Base-by-base conservation (phyloP, 1,140 invertebrate species). In the Caenorhabditis briggsae region DNA sequence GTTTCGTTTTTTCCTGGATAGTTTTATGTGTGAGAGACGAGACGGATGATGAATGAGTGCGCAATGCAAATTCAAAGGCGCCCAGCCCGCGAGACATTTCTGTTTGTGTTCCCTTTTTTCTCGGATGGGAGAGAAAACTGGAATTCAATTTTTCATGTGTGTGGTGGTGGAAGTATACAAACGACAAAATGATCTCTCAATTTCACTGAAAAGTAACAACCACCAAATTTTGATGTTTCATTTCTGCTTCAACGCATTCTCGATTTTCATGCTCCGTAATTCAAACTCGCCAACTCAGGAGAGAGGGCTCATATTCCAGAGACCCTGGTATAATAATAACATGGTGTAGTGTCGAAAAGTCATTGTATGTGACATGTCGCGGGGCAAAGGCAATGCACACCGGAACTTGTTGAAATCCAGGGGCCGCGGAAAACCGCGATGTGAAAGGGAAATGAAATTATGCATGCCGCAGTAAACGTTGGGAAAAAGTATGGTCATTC, bases 381-480 rank as follows among this genome's bases (percentile, higher is more conserved):
- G 33, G 33, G 33, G 33, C 33, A 33, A 33, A 33, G 33, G 70
- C 43, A 78, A 78, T 78, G 70, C 43, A 78, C 70, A 78, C 43
- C 70, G 70, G 70, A 78, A 78, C 70, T 11, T 53, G 70, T 78
- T 78, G 70, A 78, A 78, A 78, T 78, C 70, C 50, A n/a, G 46
- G 33, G 11, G 5, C n/a, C 14, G 64, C 64, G 64, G 33, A 70
- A 70, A 78, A 33, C 33, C 33, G 33, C 70, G 20, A 78, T 78
- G 33, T 50, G 70, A 78, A 78, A 78, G 46, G 70, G 70, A 78
- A 78, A 78, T 78, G 46, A 78, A 78, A 50, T 78, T 78, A 78
- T 78, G 70, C 18, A 50, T 78, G 70, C 70, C 20, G 46, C 46
- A 48, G 70, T 78, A 78, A 78, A 78, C 46, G 70, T 50, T 46